Evolutionary conservation across 2,113 vertebrate species (phyloP), one percentile per base, ranked within the genome.

Genomic region (Oreocharis arfaki): DNA sequence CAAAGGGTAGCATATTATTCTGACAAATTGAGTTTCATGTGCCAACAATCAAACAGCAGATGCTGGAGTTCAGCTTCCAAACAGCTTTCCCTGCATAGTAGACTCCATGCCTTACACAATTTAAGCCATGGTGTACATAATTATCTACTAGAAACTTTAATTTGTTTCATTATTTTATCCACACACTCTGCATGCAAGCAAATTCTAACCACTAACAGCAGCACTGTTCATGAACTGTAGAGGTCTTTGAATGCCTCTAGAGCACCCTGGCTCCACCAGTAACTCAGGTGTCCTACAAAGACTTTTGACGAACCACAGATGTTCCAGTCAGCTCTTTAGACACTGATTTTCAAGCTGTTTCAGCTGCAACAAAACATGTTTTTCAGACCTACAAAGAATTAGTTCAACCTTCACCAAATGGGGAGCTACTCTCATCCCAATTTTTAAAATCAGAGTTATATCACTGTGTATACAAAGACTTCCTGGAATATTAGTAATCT

Each of bases 21-120:
- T 63, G 41, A 41, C 56, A 75, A 49, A 69, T 0, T 13, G 60
- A 59, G 13, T 21, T 28, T 44, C 17, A 17, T 1, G 22, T 61
- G 50, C 46, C 55, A 60, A 24, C 37, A 59, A 7, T 6, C 55
- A 11, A 50, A 50, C 16, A 46, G 55, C 77, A 90, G 56, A 44
- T 0, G 0, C 24, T 16, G 22, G 11, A 39, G 22, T 7, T 79
- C 89, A 87, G 3, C 41, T 47, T 87, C 10, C 50, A 82, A 80
- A 26, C 59, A 81, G 59, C 37, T 22, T 24, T 44, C n/a, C 32
- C 24, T 14, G 33, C 0, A 13, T 0, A 37, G 23, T 2, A 16
- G 13, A 30, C 17, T 23, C 55, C 3, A 4, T 15, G 16, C 41
- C 46, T 47, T n/a, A 26, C 8, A 32, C 1, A 0, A 33, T 47